These are phyloP conservation scores for Pithys albifrons DNA, from an alignment of 2,113 vertebrate genomes.

Conservation along the genomic window DNA sequence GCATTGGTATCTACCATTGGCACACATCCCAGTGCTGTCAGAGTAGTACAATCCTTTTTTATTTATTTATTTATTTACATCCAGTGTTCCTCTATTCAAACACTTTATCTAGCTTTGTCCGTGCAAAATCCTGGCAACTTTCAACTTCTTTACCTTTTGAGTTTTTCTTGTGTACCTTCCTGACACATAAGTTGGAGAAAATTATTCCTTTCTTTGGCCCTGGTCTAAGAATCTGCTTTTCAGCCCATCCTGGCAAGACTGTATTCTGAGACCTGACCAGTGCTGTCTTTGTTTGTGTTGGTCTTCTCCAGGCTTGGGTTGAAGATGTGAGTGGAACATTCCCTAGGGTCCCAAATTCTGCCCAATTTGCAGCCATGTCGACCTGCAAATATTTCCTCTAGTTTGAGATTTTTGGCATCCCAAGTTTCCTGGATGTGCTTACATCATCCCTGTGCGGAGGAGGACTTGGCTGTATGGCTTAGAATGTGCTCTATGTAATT, in stretches of 20 bases:
- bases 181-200: neutral
- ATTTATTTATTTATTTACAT: neutral
- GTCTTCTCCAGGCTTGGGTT: neutral
- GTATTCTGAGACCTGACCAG: neutral
- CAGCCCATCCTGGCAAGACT: neutral
- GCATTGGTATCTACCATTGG: conserved; percentile 47
- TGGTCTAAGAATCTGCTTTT: neutral
- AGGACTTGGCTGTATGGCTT: conserved; percentile 42
- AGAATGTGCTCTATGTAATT: conserved; percentile 34
- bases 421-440: conserved; percentile 67
- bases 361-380: conserved; percentile 50
- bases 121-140: neutral
- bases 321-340: neutral
- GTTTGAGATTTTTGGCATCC: conserved; percentile 57
- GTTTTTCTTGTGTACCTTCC: neutral
- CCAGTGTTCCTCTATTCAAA: neutral
- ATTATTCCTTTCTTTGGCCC: neutral
- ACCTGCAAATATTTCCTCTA: conserved; percentile 53
- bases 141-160: neutral
- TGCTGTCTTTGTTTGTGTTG: conserved; percentile 15
- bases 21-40: neutral
- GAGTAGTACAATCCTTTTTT: conserved; percentile 2
- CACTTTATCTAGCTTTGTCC: neutral
- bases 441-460: conserved; percentile 59
- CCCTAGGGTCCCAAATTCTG: conserved; percentile 22